A percentile compares a stretch with the other conserved stretches of the same genome.
phyloP scores from a whole-genome alignment of 2,888 invertebrate genomes.

The Caenorhabditis panamensis region DNA sequence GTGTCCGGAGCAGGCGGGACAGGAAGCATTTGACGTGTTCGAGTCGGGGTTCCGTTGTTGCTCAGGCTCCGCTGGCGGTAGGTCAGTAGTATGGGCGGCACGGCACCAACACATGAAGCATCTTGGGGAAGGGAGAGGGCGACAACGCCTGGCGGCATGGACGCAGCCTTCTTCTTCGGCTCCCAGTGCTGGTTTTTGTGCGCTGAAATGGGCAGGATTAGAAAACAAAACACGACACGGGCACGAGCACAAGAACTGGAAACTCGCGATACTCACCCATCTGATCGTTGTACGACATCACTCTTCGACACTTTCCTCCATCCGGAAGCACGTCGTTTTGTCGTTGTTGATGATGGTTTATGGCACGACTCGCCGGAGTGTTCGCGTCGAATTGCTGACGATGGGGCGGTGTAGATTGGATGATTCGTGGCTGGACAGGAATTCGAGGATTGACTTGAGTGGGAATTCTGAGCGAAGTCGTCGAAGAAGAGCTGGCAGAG shows the following conservation, averaged over 20 bases:
- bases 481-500: too few relatives aligned
- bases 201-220: slow-evolving; percentile 22
- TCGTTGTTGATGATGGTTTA: slow-evolving; percentile 1
- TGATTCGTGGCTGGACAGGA: background rate
- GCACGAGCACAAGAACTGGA: background rate
- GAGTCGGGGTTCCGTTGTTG: background rate
- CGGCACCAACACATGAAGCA: background rate
- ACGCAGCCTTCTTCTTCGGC: background rate
- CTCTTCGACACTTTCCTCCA: slow-evolving; percentile 12
- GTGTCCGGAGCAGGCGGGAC: background rate
- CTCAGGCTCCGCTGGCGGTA: slow-evolving; percentile 19
- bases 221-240: slow-evolving; percentile 16
- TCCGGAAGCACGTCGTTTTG: background rate
- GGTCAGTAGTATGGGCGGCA: background rate
- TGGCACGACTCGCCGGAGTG: slow-evolving; percentile 12
- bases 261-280: slow-evolving; percentile 22
- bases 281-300: slow-evolving; percentile 10
- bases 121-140: background rate
- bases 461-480: background rate
- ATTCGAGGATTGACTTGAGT: too few relatives aligned
- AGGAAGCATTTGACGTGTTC: background rate
- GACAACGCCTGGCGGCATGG: background rate
- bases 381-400: background rate
- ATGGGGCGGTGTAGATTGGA: background rate
- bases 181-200: slow-evolving; percentile 11